Evolutionary conservation across 2,797 vertebrate species (phyloP), one percentile per base, ranked within the genome.

Genomic region (Iguana delicatissima): DNA sequence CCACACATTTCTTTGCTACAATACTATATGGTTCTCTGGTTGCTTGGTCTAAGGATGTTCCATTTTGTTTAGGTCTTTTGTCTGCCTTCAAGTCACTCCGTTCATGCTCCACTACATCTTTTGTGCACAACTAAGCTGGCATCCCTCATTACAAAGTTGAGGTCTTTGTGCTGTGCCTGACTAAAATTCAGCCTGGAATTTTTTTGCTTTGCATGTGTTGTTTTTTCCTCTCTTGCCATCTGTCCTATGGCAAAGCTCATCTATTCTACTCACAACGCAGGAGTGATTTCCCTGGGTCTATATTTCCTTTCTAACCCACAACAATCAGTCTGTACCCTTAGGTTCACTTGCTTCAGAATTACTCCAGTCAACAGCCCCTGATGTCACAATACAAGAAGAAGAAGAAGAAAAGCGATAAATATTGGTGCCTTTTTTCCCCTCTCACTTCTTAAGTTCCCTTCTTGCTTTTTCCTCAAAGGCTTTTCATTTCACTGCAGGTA

Each of bases 401-500:
- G 13, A 57, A 13, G 14, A 13, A 55, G 57, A 76, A 38, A 67
- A 29, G 72, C 14, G 7, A 55, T 89, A 69, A 84, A 74, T 24
- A 42, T 16, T 10, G 35, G 29, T 8, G 29, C 55, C 80, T 57
- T 83, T 29, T 89, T 69, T 24, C 29, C 42, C 42, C 42, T 42
- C 38, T 79, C 52, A 20, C 52, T 35, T 84, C 59, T 79, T 24
- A 84, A 77, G 52, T 46, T 72, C n/a, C 10, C 35, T 0, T 69
- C 64, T 81, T 0, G 0, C 1, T 9, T 0, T 72, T 90, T 57
- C 74, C 90, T 87, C 82, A 50, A 92, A 93, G 86, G 50, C 4
- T 93, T 46, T 89, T 4, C 55, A 77, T 93, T 94, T 95, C 77
- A 84, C 82, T 92, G 89, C 88, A 95, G 91, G 85, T 95, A 93